A percentile compares a stretch with the other conserved stretches of the same genome.
phyloP scores from a whole-genome alignment of 2,888 invertebrate species.

The Notodonta dromedarius region DNA sequence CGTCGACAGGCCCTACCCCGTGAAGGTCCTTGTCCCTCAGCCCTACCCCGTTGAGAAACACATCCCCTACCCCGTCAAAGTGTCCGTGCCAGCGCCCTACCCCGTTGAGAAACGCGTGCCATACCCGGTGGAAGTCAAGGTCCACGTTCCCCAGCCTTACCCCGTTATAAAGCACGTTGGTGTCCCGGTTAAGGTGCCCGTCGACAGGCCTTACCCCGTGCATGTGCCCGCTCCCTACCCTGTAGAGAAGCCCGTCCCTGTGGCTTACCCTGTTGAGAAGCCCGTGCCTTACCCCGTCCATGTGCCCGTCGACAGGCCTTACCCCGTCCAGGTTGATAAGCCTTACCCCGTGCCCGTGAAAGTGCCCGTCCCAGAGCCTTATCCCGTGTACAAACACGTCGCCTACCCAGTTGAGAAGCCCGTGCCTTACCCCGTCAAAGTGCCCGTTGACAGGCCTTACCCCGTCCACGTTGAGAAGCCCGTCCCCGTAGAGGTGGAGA shows the following conservation, averaged over 20 bases:
- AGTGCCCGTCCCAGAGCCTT: constrained; percentile 84
- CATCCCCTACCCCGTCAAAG: constrained; percentile 90
- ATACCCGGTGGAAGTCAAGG: constrained; percentile 89
- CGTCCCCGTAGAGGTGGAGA: constrained; percentile 79
- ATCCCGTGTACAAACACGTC: constrained; percentile 87
- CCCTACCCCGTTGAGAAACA: constrained; percentile 92
- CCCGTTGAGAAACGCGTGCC: constrained; percentile 91
- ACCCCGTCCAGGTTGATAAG: constrained; percentile 81
- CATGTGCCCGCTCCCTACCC: constrained; percentile 86
- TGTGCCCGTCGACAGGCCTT: constrained; percentile 85
- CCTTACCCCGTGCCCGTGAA: constrained; percentile 82
- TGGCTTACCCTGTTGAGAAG: constrained; percentile 86
- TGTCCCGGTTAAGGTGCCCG: constrained; percentile 87
- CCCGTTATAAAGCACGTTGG: constrained; percentile 87
- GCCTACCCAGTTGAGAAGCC: constrained; percentile 85
- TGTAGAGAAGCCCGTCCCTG: constrained; percentile 85
- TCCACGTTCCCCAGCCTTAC: constrained; percentile 90
- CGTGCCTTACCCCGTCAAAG: constrained; percentile 86
- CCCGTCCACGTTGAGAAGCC: constrained; percentile 83
- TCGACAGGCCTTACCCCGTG: constrained; percentile 88
- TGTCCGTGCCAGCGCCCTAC: constrained; percentile 90
- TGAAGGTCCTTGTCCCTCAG: constrained; percentile 90
- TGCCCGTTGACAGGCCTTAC: constrained; percentile 87
- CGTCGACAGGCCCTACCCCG: constrained; percentile 91
- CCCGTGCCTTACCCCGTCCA: constrained; percentile 86